phyloP scores from a whole-genome alignment of 1,140 invertebrate species.

The Neomicropteryx cornuta region DNA sequence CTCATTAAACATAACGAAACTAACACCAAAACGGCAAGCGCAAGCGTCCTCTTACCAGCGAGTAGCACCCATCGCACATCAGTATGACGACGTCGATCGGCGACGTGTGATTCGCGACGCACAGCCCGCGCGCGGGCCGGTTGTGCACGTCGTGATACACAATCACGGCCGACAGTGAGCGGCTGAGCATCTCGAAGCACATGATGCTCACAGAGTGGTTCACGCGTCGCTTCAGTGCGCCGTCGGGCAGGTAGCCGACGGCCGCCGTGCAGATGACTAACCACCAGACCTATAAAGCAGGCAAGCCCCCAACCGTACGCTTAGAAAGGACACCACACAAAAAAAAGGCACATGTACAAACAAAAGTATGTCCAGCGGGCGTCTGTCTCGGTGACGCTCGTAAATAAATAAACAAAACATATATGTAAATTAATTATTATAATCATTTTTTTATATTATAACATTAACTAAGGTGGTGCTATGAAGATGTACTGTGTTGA shows the following conservation, averaged over 20 bases:
- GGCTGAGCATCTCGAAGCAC: conserved; percentile 81
- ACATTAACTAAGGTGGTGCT: no score
- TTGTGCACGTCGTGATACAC: conserved; percentile 82
- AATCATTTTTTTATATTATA: no score
- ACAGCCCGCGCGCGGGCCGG: conserved; percentile 76
- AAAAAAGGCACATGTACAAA: conserved; percentile 6
- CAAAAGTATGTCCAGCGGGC: no score
- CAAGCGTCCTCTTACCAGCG: conserved; percentile 64
- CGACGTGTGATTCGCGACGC: conserved; percentile 98
- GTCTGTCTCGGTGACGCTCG: no score
- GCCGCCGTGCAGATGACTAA: conserved; percentile 71
- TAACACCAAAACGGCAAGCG: conserved; percentile 4
- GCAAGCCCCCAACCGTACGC: background rate
- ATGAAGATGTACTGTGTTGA: no score
- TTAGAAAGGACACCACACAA: conserved; percentile 6
- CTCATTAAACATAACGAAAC: no score
- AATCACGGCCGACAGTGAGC: conserved; percentile 79
- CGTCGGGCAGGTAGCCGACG: conserved; percentile 73
- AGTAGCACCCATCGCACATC: conserved; percentile 96
- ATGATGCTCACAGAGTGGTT: conserved; percentile 73
- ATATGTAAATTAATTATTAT: no score
- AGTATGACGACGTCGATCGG: conserved; percentile 96
- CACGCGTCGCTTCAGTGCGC: conserved; percentile 60
- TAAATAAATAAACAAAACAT: no score
- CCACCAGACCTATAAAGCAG: conserved; percentile 61